Evolutionary conservation across 2,888 invertebrate species (phyloP).

Genomic region (Lasiommata megera): DNA sequence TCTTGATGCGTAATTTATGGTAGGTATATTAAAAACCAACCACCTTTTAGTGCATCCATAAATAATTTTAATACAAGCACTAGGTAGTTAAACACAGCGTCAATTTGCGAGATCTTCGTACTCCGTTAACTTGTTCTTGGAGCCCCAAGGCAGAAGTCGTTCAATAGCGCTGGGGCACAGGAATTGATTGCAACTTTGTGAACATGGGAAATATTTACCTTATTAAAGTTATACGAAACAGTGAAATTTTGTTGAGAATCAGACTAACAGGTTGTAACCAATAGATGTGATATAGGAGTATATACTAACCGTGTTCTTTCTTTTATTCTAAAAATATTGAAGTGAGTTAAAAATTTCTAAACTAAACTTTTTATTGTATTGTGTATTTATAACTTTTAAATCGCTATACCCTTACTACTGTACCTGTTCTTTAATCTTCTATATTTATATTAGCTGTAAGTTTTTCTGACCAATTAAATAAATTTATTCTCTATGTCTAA

Average conservation of each 20-base stretch:
- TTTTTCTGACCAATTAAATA: too few species aligned
- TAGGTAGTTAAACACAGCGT: conserved; percentile 33
- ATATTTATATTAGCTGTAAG: too few species aligned
- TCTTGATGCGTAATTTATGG: conserved; percentile 11
- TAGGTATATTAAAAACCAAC: conserved; percentile 21
- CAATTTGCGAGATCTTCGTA: conserved; percentile 31
- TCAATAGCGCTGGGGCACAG: conserved; percentile 24
- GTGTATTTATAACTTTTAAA: too few species aligned
- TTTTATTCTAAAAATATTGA: too few species aligned
- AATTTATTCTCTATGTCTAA: too few species aligned
- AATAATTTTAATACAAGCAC: conserved; percentile 33
- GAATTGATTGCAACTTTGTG: conserved; percentile 22
- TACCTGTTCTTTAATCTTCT: too few species aligned
- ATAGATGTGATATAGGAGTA: too few species aligned
- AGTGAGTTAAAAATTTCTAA: too few species aligned
- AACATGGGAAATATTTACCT: conserved; percentile 20
- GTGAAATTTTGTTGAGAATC: background rate
- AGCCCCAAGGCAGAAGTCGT: conserved; percentile 28
- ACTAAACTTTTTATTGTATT: too few species aligned
- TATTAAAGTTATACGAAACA: background rate
- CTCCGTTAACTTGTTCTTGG: conserved; percentile 31
- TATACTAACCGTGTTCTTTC: too few species aligned
- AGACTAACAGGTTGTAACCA: too few species aligned
- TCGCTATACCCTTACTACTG: too few species aligned
- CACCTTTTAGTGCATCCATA: conserved; percentile 26